Conservation (phyloP, 1,140 invertebrate species). For the Tetramorium simillimum region DNA sequence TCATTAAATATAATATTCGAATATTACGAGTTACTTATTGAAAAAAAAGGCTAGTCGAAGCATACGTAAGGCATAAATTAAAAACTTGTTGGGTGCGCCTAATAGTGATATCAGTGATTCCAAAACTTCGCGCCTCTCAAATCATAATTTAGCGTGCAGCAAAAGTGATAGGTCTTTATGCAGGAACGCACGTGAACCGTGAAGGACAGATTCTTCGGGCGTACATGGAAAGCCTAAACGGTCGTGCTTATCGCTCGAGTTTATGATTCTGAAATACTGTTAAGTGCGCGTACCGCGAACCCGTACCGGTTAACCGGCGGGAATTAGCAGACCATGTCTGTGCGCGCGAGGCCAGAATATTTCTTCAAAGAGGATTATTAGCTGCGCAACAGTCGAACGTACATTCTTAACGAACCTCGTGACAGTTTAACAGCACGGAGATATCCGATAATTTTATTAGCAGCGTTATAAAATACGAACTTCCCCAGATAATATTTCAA, state of each 20-base stretch:
- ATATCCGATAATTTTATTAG: constrained; percentile 38
- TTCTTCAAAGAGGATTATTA: constrained; percentile 62
- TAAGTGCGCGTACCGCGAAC: constrained; percentile 7
- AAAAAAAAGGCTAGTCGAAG: not conserved
- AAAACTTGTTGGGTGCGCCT: not conserved
- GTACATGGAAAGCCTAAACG: constrained; percentile 42
- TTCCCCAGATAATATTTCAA: not conserved
- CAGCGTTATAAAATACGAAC: constrained; percentile 16
- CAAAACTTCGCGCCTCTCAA: constrained; percentile 4
- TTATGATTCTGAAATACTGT: constrained; percentile 60
- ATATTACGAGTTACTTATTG: not conserved
- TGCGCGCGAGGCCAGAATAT: constrained; percentile 20
- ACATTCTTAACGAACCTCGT: not conserved
- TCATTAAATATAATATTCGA: not conserved
- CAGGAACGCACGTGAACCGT: constrained; percentile 54
- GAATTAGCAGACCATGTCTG: constrained; percentile 65
- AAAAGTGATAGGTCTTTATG: constrained; percentile 39
- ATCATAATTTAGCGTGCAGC: constrained; percentile 13
- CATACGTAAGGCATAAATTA: not conserved
- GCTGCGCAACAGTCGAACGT: constrained; percentile 43
- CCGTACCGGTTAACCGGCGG: constrained; percentile 35
- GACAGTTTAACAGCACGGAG: constrained; percentile 32
- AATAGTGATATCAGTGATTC: not conserved
- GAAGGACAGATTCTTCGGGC: constrained; percentile 62
- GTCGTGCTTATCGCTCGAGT: constrained; percentile 25